Conservation (phyloP, 37 sponge, comb jelly and placozoan species). For the Aplysina aerophoba region DNA sequence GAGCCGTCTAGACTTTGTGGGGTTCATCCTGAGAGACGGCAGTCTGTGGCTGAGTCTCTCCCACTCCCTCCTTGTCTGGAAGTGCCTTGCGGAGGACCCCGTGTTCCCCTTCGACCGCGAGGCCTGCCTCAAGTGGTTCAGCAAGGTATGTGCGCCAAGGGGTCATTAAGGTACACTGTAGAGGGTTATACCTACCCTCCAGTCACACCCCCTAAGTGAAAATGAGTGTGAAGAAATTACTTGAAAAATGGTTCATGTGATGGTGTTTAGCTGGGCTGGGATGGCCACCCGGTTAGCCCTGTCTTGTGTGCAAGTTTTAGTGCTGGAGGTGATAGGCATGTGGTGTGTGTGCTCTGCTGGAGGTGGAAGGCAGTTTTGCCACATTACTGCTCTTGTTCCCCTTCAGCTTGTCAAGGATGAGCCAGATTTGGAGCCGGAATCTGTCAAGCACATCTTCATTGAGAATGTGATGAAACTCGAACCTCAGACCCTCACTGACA, state of each 20-base stretch:
- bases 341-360: too few relatives aligned
- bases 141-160: constrained; percentile 61
- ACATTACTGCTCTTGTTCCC: not conserved
- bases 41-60: constrained; percentile 82
- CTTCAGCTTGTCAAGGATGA: constrained; percentile 83
- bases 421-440: constrained; percentile 88
- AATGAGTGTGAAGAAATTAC: not conserved
- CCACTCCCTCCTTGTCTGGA: constrained; percentile 85
- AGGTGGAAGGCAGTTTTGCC: not conserved
- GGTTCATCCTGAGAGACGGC: constrained; percentile 88
- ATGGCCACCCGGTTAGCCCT: too few relatives aligned
- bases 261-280: too few relatives aligned
- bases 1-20: constrained; percentile 72
- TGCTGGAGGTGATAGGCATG: too few relatives aligned
- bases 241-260: too few relatives aligned
- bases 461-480: constrained; percentile 80
- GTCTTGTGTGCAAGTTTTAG: too few relatives aligned
- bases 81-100: constrained; percentile 70
- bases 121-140: constrained; percentile 91
- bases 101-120: constrained; percentile 79
- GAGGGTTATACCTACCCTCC: not conserved
- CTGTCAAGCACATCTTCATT: constrained; percentile 70
- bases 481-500: constrained; percentile 80
- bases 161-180: not conserved
- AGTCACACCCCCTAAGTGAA: not conserved